Evolutionary conservation across 2,113 vertebrate genomes (phyloP), one percentile per base, ranked within the genome.

Genomic region (Eulemur macaco): DNA sequence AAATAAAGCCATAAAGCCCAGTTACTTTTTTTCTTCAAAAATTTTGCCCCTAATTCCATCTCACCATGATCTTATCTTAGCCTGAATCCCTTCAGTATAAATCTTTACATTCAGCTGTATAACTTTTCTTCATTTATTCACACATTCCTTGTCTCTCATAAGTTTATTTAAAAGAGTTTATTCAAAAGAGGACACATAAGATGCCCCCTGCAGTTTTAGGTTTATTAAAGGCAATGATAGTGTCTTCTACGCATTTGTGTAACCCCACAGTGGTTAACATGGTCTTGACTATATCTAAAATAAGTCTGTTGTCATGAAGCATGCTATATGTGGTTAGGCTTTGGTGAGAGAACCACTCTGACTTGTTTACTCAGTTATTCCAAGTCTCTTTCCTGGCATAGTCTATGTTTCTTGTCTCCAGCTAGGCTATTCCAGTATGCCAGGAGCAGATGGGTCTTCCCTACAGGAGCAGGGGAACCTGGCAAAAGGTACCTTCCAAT

Each of bases 401-500:
- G 54, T n/a, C 45, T 47, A 1, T 2, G 34, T 23, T 31, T 42
- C 37, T 13, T 6, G 23, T 63, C 78, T 74, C 63, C 60, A 60
- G n/a, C 56, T 13, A 11, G 10, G 56, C 13, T n/a, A 54, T 64
- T 81, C 15, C 17, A 5, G 60, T 52, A 5, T 66, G 80, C 82
- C 87, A 85, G 60, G 50, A 97, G 85, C 97, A 97, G 96, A 95
- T 77, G 92, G 97, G 27, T 83, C 63, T 74, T 96, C 45, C 50
- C 63, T 52, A 23, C 10, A 42, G 58, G 85, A 86, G 47, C 54
- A 11, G 1, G 4, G 71, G 39, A 85, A 73, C 39, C 74, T 95
- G 94, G 78, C 78, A 68, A 64, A 91, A 18, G 73, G 39, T 17
- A 13, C 69, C 39, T 39, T 31, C 10, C 63, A 82, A 17, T 29